Evolutionary conservation across 2,113 vertebrate genomes (phyloP).

Genomic region (Monopterus albus): DNA sequence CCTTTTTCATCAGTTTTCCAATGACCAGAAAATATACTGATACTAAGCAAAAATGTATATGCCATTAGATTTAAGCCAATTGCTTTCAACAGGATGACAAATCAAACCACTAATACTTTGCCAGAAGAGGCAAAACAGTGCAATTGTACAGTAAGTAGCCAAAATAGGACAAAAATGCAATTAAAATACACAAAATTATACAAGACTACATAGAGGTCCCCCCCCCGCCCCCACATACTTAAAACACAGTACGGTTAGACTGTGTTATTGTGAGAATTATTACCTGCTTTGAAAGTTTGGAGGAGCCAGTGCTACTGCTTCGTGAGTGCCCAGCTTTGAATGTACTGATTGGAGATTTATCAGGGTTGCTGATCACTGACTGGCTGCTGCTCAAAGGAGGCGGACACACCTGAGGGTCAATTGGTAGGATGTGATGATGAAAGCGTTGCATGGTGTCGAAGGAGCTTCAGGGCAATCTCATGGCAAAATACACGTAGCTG

Average conservation of each 20-base stretch:
- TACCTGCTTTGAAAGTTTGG: constrained; percentile 79
- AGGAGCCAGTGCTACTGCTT: constrained; percentile 85
- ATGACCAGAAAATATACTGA: no score
- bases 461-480: constrained; percentile 35
- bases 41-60: no score
- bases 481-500: constrained; percentile 34
- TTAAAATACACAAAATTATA: no score
- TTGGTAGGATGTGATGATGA: constrained; percentile 22
- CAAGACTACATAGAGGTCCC: no score
- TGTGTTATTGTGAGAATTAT: background rate
- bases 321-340: constrained; percentile 81
- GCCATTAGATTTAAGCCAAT: no score
- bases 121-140: no score
- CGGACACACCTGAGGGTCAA: constrained; percentile 76
- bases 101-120: no score
- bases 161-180: no score
- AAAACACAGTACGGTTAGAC: background rate
- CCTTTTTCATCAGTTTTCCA: no score
- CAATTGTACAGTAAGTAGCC: no score
- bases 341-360: constrained; percentile 73
- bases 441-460: constrained; percentile 22
- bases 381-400: constrained; percentile 62
- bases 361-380: constrained; percentile 77
- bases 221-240: no score
- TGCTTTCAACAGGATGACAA: no score